Conservation (phyloP, 2,888 invertebrate species). For the Drosophila trichaetosa region DNA sequence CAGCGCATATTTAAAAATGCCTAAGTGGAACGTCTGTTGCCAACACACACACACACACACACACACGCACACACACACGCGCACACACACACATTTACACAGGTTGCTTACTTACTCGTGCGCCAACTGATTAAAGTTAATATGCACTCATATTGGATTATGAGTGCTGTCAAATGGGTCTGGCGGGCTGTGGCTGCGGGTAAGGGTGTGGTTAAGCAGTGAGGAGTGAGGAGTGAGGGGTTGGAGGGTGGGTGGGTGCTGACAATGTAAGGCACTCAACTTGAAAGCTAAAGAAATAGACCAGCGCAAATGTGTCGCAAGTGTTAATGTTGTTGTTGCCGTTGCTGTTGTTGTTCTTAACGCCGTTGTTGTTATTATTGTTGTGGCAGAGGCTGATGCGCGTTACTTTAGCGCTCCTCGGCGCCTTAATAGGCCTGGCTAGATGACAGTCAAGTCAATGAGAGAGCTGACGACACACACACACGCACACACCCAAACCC, state of each 20-base stretch:
- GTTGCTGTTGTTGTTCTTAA: conserved; percentile 17
- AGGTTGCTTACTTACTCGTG: conserved; percentile 54
- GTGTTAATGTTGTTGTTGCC: conserved; percentile 36
- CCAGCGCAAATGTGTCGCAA: conserved; percentile 50
- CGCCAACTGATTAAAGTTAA: conserved; percentile 79
- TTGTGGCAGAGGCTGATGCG: conserved; percentile 34
- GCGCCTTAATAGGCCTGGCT: conserved; percentile 61
- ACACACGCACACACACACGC: neutral
- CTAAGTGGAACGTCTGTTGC: conserved; percentile 64
- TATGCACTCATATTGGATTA: conserved; percentile 79
- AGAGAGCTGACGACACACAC: conserved; percentile 15
- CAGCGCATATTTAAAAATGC: conserved; percentile 63
- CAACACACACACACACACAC: conserved; percentile 6
- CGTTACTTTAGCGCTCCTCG: conserved; percentile 54
- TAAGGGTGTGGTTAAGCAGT: neutral
- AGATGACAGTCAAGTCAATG: conserved; percentile 45
- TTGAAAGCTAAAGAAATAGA: conserved; percentile 71
- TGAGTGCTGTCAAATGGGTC: conserved; percentile 75
- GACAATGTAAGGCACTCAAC: conserved; percentile 66
- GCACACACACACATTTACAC: neutral
- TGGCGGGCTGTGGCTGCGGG: conserved; percentile 5
- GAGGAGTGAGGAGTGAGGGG: neutral
- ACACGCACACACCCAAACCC: neutral
- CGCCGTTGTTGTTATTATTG: conserved; percentile 19
- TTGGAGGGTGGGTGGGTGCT: neutral